Evolutionary conservation across 1,140 invertebrate species (phyloP).

Genomic region (Apis mellifera): DNA sequence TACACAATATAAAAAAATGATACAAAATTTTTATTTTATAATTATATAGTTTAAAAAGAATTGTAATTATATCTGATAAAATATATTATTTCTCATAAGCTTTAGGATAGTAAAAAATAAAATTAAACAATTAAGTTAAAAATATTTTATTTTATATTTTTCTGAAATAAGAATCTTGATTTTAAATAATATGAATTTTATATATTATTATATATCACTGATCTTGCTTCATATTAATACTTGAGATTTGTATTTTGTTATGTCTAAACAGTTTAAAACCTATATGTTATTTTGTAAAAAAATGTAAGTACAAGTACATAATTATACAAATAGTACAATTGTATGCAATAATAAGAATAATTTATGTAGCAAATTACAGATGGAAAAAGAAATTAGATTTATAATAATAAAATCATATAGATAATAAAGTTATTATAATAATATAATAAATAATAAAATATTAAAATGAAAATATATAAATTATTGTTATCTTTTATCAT

Average conservation of each 20-base stretch:
- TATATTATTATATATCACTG: slow-evolving; percentile 47
- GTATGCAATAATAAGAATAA: slow-evolving; percentile 43
- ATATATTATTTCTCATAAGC: not conserved
- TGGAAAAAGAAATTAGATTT: slow-evolving; percentile 37
- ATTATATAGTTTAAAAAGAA: too few relatives aligned
- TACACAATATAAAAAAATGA: too few relatives aligned
- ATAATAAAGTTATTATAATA: not conserved
- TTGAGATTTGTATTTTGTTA: slow-evolving; percentile 38
- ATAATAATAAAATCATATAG: slow-evolving; percentile 2
- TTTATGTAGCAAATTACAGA: slow-evolving; percentile 54
- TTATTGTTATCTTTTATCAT: not conserved
- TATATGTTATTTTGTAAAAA: slow-evolving; percentile 42
- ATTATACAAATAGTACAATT: slow-evolving; percentile 54
- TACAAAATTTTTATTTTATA: too few relatives aligned
- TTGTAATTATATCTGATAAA: too few relatives aligned
- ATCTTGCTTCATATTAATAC: slow-evolving; percentile 53
- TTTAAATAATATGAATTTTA: slow-evolving; percentile 48
- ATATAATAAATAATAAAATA: not conserved
- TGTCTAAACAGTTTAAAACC: slow-evolving; percentile 46
- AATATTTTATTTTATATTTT: slow-evolving; percentile 64
- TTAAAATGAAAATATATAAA: not conserved
- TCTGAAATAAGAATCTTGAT: slow-evolving; percentile 69
- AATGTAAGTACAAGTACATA: slow-evolving; percentile 56
- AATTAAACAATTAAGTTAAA: slow-evolving; percentile 37
- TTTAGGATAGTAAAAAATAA: slow-evolving; percentile 9